Conservation (phyloP, 2,113 vertebrate genomes). For the Rhinolophus sinicus region DNA sequence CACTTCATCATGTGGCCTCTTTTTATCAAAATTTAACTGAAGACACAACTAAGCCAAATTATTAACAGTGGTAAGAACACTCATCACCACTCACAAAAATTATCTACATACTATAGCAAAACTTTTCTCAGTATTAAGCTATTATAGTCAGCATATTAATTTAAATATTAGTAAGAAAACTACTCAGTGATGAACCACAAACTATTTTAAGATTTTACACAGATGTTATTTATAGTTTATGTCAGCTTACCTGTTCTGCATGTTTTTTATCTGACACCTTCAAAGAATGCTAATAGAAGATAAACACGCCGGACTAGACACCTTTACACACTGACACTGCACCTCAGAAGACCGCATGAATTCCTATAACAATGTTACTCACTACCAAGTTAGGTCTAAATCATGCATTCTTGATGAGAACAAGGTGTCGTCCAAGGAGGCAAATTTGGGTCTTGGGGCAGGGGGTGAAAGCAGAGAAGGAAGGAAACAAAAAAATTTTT, state of each 20-base stretch:
- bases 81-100: background rate
- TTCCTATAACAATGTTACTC: background rate
- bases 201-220: conserved; percentile 85
- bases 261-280: conserved; percentile 83
- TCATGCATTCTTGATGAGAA: background rate
- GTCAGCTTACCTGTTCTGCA: conserved; percentile 83
- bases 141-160: conserved; percentile 78
- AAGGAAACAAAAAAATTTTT: background rate
- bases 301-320: conserved; percentile 61
- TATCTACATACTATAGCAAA: conserved; percentile 59
- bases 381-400: background rate
- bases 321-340: background rate
- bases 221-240: conserved; percentile 86
- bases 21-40: conserved; percentile 51
- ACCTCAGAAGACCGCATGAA: background rate
- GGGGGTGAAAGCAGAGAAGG: too few species aligned
- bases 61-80: conserved; percentile 1
- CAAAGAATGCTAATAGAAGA: conserved; percentile 75
- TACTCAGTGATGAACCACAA: conserved; percentile 82
- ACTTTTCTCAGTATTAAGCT: conserved; percentile 70
- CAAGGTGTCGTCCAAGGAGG: background rate
- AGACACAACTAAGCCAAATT: background rate
- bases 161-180: conserved; percentile 81
- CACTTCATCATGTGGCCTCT: background rate
- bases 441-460: background rate